Percentiles rank a stretch among this genome's conserved stretches.
Conservation (phyloP, 2,797 vertebrate genomes). For the Aplochiton taeniatus region DNA sequence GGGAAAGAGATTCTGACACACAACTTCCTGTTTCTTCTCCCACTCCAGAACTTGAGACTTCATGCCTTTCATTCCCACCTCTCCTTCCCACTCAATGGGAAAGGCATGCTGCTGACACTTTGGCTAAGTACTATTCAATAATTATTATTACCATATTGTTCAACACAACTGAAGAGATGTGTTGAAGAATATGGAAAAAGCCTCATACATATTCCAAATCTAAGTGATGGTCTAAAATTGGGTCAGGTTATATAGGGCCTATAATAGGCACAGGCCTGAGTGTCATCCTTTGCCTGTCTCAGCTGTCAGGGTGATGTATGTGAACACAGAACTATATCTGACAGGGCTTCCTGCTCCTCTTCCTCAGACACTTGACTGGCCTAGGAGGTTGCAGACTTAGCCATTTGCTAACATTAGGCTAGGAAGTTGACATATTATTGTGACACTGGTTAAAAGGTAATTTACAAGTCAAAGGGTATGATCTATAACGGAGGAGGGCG, state of each 20-base stretch:
- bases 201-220: conserved; percentile 1
- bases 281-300: not conserved
- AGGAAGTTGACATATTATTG: too few species aligned
- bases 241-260: conserved; percentile 19
- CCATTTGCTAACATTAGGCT: too few species aligned
- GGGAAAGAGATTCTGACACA: conserved; percentile 17
- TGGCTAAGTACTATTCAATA: conserved; percentile 46
- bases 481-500: too few species aligned
- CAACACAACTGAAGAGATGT: conserved; percentile 47
- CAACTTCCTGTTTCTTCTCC: conserved; percentile 38
- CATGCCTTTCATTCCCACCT: conserved; percentile 31
- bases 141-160: conserved; percentile 15
- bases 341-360: not conserved
- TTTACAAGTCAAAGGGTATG: too few species aligned
- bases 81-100: conserved; percentile 22
- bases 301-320: conserved; percentile 10
- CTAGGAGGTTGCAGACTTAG: not conserved
- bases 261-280: conserved; percentile 2
- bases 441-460: too few species aligned
- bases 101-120: conserved; percentile 20
- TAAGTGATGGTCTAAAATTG: conserved; percentile 20
- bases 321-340: conserved; percentile 7
- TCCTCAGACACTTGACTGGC: not conserved
- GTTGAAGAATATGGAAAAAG: conserved; percentile 26
- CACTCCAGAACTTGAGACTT: not conserved